Conservation (phyloP, 2,113 vertebrate species). For the Nestor notabilis region DNA sequence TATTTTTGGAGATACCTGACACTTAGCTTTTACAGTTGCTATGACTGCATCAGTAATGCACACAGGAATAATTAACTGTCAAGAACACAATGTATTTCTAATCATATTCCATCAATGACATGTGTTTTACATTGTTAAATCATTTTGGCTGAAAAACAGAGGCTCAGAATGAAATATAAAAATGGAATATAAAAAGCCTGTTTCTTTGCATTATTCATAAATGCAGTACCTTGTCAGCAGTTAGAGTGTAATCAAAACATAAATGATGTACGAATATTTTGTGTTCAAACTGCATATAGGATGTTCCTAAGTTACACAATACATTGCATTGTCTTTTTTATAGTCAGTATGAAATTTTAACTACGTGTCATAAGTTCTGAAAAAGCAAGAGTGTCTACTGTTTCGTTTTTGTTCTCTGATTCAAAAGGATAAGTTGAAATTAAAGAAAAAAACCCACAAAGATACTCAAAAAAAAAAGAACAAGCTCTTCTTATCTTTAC, state of each 20-base stretch:
- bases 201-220: conserved; percentile 82
- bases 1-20: conserved; percentile 17
- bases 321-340: conserved; percentile 29
- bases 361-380: not conserved
- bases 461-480: not conserved
- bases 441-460: not conserved
- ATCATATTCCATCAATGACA: conserved; percentile 73
- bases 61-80: conserved; percentile 72
- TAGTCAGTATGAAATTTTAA: conserved; percentile 56
- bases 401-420: conserved; percentile 13
- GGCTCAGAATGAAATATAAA: conserved; percentile 68
- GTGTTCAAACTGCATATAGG: conserved; percentile 59
- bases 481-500: not conserved
- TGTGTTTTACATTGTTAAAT: conserved; percentile 76
- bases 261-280: conserved; percentile 76
- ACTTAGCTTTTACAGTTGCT: conserved; percentile 33
- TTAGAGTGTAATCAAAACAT: conserved; percentile 79
- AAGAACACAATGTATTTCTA: conserved; percentile 73
- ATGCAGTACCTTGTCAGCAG: conserved; percentile 67
- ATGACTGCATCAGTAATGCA: conserved; percentile 38
- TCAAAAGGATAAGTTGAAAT: conserved; percentile 23
- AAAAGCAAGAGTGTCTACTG: conserved; percentile 3
- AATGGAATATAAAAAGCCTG: conserved; percentile 67
- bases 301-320: conserved; percentile 60
- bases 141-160: conserved; percentile 69